Evolutionary conservation across 2,888 invertebrate genomes (phyloP).

Genomic region (Microctonus aethiopoides): DNA sequence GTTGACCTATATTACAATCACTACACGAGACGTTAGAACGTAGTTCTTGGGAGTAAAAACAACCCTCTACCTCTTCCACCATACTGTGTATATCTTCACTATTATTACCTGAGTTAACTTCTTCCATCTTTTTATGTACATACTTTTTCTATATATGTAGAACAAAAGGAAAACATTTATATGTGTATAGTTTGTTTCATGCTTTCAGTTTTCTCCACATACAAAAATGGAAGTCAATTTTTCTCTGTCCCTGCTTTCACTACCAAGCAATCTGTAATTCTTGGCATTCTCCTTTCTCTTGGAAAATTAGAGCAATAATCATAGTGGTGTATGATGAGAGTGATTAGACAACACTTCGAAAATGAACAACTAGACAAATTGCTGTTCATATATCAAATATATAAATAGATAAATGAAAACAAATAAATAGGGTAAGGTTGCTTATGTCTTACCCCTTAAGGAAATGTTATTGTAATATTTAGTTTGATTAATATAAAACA

Average conservation of each 20-base stretch:
- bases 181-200: background rate
- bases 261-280: conserved; percentile 36
- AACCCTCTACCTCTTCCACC: background rate
- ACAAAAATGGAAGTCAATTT: conserved; percentile 39
- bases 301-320: conserved; percentile 46
- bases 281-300: conserved; percentile 33
- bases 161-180: background rate
- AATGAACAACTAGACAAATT: background rate
- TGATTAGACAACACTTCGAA: conserved; percentile 22
- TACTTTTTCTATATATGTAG: no score
- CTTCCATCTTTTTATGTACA: background rate
- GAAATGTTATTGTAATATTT: no score
- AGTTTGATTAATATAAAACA: no score
- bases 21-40: conserved; percentile 33
- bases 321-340: conserved; percentile 38
- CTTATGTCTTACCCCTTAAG: no score
- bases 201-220: background rate
- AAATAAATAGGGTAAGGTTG: no score
- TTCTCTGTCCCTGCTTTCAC: conserved; percentile 38
- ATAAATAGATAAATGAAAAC: background rate
- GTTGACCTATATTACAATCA: conserved; percentile 65
- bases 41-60: background rate
- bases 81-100: conserved; percentile 1
- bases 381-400: background rate
- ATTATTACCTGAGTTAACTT: conserved; percentile 1